phyloP scores from a whole-genome alignment of 2,888 invertebrate species.

The Xanthorhoe designata region DNA sequence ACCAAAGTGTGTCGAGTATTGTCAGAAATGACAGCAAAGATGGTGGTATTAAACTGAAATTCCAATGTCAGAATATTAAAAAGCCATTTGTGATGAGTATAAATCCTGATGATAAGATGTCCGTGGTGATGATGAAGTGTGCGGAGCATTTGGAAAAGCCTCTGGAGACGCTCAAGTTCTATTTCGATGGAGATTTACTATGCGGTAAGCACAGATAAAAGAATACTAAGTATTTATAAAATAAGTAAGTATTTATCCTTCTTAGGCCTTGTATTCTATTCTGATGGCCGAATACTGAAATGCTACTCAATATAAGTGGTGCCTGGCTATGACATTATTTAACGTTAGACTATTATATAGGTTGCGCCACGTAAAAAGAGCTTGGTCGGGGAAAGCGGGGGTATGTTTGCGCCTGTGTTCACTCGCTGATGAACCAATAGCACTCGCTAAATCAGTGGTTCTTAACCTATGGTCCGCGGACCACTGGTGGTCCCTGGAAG shows the following conservation, averaged over 20 bases:
- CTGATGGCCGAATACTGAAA: not conserved
- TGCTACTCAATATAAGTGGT: not conserved
- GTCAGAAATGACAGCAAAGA: constrained; percentile 33
- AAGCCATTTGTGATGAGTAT: constrained; percentile 65
- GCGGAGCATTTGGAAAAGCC: constrained; percentile 74
- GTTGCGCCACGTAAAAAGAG: no score
- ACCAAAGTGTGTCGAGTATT: constrained; percentile 57
- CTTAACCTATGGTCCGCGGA: no score
- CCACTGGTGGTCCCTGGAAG: no score
- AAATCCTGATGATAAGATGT: constrained; percentile 63
- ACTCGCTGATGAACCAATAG: no score
- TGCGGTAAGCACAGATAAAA: constrained; percentile 59
- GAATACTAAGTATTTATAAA: no score
- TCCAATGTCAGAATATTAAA: constrained; percentile 75
- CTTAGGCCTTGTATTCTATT: not conserved
- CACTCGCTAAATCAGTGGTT: no score
- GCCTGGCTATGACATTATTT: no score
- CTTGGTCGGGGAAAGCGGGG: no score
- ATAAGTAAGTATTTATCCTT: no score
- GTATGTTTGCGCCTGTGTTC: no score
- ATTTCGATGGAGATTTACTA: constrained; percentile 83
- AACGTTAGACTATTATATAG: no score
- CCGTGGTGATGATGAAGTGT: constrained; percentile 73
- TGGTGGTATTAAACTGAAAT: constrained; percentile 69
- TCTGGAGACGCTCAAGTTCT: constrained; percentile 72